phyloP scores from a whole-genome alignment of 2,888 invertebrate genomes.

The Scaptomyza caliginosa region DNA sequence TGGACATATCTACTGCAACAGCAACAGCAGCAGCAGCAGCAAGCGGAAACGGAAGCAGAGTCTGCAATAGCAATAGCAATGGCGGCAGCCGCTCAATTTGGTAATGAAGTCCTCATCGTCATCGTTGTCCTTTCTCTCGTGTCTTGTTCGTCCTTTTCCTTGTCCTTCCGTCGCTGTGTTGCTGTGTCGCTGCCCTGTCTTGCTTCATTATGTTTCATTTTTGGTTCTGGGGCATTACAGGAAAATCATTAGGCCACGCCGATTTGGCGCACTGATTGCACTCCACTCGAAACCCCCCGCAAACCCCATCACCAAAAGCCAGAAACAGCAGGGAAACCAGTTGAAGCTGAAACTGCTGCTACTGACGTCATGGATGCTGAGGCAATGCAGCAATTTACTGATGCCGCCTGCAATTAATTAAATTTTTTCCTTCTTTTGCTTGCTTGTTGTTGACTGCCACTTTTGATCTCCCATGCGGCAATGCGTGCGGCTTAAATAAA shows the following conservation, averaged over 20 bases:
- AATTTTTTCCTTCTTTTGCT: constrained; percentile 56
- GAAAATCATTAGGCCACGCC: constrained; percentile 78
- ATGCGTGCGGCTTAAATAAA: constrained; percentile 68
- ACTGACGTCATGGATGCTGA: constrained; percentile 20
- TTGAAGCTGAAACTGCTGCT: constrained; percentile 8
- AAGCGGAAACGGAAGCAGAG: constrained; percentile 72
- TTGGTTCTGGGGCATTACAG: constrained; percentile 71
- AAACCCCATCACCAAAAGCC: not conserved
- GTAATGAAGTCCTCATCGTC: constrained; percentile 72
- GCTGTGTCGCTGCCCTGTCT: constrained; percentile 14
- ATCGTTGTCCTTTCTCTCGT: constrained; percentile 27
- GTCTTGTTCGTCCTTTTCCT: constrained; percentile 40
- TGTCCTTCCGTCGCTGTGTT: constrained; percentile 10
- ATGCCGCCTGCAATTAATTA: constrained; percentile 72
- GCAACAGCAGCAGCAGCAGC: constrained; percentile 31
- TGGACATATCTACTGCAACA: constrained; percentile 14
- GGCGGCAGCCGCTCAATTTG: constrained; percentile 76
- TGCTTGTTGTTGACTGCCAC: constrained; percentile 20
- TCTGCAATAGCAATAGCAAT: constrained; percentile 58
- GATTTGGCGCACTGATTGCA: constrained; percentile 76
- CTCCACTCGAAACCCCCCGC: constrained; percentile 37
- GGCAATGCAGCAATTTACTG: constrained; percentile 22
- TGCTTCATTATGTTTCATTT: constrained; percentile 76
- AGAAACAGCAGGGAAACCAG: not conserved
- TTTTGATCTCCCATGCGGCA: constrained; percentile 13